Evolutionary conservation across 2,797 vertebrate species (phyloP).

Genomic region (Pristis pectinata): DNA sequence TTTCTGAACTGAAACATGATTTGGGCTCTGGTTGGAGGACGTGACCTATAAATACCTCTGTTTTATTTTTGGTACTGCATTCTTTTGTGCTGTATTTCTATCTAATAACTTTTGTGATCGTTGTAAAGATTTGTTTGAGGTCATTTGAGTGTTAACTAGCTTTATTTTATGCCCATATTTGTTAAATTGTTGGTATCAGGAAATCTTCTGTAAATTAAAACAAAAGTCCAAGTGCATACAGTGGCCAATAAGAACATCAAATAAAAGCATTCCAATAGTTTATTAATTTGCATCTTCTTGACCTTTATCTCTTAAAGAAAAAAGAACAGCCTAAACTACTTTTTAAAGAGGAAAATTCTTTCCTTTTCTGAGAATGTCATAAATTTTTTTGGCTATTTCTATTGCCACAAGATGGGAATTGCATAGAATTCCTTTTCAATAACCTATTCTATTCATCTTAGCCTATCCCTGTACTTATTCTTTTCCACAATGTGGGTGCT

Average conservation of each 20-base stretch:
- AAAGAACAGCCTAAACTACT: not conserved
- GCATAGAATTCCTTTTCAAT: not conserved
- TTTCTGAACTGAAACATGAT: not conserved
- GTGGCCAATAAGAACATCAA: not conserved
- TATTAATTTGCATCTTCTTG: not conserved
- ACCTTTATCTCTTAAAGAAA: not conserved
- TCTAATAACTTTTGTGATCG: not conserved
- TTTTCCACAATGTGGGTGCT: too few species aligned
- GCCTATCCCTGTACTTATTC: not conserved
- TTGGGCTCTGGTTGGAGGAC: not conserved
- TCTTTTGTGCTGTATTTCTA: not conserved
- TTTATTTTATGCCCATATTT: not conserved
- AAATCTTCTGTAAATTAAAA: not conserved
- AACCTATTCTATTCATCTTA: not conserved
- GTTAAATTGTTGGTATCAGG: not conserved
- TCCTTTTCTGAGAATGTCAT: not conserved
- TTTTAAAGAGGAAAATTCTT: not conserved
- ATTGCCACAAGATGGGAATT: not conserved
- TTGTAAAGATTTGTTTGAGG: not conserved
- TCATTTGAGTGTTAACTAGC: not conserved
- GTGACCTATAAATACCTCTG: not conserved
- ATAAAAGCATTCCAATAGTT: not conserved
- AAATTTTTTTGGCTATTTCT: not conserved
- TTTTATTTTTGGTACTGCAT: not conserved
- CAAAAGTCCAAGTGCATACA: not conserved